Evolutionary conservation across 2,113 vertebrate genomes (phyloP).

Genomic region (Pionites leucogaster): DNA sequence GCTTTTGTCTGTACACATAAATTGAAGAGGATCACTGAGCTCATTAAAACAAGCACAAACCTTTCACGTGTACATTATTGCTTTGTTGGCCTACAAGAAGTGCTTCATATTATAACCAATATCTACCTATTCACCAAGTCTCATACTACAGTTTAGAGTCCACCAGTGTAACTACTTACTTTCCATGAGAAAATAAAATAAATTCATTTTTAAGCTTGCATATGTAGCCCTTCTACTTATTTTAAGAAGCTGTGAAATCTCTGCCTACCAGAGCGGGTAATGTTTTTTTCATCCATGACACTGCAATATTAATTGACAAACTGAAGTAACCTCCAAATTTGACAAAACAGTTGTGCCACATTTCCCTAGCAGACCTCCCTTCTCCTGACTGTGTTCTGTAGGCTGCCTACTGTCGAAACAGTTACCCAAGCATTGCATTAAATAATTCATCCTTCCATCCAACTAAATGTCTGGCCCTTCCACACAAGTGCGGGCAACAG

Average conservation of each 20-base stretch:
- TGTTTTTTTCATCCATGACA: neutral
- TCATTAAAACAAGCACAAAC: neutral
- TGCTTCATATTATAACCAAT: neutral
- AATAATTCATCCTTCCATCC: neutral
- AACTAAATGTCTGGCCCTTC: neutral
- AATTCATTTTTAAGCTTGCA: neutral
- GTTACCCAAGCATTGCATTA: neutral
- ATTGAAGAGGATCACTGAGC: neutral
- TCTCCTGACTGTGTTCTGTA: neutral
- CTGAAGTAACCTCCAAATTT: neutral
- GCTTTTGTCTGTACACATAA: neutral
- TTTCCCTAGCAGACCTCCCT: neutral
- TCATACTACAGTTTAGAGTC: neutral
- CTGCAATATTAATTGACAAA: neutral
- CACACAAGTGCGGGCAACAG: neutral
- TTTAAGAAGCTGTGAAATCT: neutral
- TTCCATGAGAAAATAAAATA: neutral
- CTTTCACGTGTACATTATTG: neutral
- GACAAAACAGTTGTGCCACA: neutral
- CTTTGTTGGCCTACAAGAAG: neutral
- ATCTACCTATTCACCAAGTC: fast-evolving
- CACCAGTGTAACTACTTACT: neutral
- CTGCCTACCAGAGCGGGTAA: neutral
- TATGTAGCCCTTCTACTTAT: neutral
- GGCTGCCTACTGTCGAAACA: neutral